phyloP scores from a whole-genome alignment of 1,140 invertebrate genomes.

The Drosophila orena region DNA sequence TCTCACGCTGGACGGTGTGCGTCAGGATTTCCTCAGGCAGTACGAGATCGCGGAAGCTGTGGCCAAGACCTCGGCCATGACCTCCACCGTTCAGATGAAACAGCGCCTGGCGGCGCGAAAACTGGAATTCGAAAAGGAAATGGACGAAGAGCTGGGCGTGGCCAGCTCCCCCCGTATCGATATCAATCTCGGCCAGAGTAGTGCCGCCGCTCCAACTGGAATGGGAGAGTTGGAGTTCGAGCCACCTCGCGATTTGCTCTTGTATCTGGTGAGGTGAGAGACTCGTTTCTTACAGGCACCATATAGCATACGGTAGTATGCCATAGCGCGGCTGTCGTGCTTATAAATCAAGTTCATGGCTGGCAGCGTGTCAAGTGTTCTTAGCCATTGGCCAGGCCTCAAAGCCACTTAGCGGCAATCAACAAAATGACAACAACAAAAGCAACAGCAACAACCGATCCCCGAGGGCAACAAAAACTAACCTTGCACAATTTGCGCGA shows the following conservation, averaged over 20 bases:
- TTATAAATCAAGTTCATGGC: constrained; percentile 81
- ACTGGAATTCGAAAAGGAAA: constrained; percentile 85
- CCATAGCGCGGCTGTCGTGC: constrained; percentile 35
- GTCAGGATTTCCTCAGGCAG: constrained; percentile 85
- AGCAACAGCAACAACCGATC: constrained; percentile 9
- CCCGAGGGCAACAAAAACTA: constrained; percentile 54
- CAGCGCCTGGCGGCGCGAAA: constrained; percentile 86
- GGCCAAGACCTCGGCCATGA: constrained; percentile 87
- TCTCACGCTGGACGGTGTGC: constrained; percentile 59
- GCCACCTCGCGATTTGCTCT: constrained; percentile 87
- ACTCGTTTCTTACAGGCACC: constrained; percentile 17
- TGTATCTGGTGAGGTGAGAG: constrained; percentile 88
- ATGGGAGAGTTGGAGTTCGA: constrained; percentile 85
- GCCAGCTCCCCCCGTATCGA: constrained; percentile 53
- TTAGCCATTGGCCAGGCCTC: constrained; percentile 54
- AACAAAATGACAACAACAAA: constrained; percentile 13
- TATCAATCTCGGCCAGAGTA: constrained; percentile 24
- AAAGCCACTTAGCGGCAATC: constrained; percentile 41
- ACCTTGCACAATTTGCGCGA: constrained; percentile 68
- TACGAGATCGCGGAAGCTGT: constrained; percentile 87
- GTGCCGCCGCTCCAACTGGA: constrained; percentile 17
- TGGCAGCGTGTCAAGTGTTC: constrained; percentile 74
- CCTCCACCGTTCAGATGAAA: constrained; percentile 86
- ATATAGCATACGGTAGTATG: not conserved
- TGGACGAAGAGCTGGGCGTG: constrained; percentile 64